Evolutionary conservation across 2,113 vertebrate genomes (phyloP).

Genomic region (Siniperca chuatsi): DNA sequence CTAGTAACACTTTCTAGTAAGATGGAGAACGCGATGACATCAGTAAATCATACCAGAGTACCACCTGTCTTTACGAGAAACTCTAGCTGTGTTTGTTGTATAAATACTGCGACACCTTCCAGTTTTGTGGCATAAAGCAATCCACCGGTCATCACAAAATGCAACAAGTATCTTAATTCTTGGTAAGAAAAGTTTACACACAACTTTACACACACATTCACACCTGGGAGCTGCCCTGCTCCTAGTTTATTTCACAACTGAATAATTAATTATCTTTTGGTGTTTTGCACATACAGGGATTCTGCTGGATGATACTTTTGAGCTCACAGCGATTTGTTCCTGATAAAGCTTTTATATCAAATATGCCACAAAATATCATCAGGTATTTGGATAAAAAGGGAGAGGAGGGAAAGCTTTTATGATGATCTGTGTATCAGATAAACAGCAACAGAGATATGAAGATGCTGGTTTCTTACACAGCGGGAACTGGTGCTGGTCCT

Average conservation of each 20-base stretch:
- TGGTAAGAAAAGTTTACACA: no score
- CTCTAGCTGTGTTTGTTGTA: no score
- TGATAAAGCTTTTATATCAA: slow-evolving; percentile 7
- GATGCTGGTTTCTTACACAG: neutral
- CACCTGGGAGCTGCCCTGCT: neutral
- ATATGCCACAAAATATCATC: neutral
- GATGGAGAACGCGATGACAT: no score
- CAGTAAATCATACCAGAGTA: no score
- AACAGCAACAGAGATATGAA: slow-evolving; percentile 1
- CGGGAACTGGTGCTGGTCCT: neutral
- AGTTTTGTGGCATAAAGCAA: no score
- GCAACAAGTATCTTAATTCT: neutral
- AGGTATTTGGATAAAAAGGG: neutral
- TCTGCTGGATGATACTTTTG: neutral
- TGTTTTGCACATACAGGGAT: no score
- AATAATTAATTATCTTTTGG: no score
- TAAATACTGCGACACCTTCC: no score
- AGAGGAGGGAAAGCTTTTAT: neutral
- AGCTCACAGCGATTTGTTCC: neutral
- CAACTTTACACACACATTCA: neutral
- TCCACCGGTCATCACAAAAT: neutral
- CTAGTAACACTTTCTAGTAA: no score
- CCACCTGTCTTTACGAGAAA: no score
- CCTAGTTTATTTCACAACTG: neutral
- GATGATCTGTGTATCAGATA: neutral